These are phyloP conservation scores for Elymnias hypermnestra DNA, from an alignment of 1,140 invertebrate species.

Conservation along the genomic window DNA sequence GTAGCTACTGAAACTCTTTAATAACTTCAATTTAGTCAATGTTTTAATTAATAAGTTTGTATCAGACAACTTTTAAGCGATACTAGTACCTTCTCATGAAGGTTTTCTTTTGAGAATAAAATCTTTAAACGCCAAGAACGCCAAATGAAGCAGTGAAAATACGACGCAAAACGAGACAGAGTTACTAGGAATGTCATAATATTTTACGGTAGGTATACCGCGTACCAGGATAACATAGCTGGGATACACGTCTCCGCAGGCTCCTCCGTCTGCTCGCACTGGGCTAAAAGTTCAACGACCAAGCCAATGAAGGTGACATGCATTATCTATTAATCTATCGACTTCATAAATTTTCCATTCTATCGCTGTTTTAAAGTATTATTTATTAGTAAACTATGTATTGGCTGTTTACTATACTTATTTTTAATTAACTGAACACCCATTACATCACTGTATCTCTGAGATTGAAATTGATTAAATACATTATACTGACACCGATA, in stretches of 20 bases:
- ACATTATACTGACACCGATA: not conserved
- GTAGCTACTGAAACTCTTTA: too few species aligned
- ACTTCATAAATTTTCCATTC: slow-evolving; percentile 16
- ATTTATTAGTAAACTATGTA: slow-evolving; percentile 5
- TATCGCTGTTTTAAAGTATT: slow-evolving; percentile 4
- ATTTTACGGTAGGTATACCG: slow-evolving; percentile 29
- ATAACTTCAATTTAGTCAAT: too few species aligned
- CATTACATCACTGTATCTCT: not conserved
- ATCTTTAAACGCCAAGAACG: too few species aligned
- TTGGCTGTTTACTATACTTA: not conserved
- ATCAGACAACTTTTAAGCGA: too few species aligned
- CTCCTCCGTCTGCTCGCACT: slow-evolving; percentile 40
- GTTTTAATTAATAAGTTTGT: too few species aligned
- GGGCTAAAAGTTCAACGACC: slow-evolving; percentile 57
- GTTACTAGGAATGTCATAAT: slow-evolving; percentile 23
- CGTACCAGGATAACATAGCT: slow-evolving; percentile 30
- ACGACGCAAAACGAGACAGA: too few species aligned
- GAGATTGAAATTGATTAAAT: slow-evolving; percentile 15
- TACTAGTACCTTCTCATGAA: too few species aligned
- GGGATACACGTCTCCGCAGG: slow-evolving; percentile 22
- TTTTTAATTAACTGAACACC: not conserved
- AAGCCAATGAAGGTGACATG: slow-evolving; percentile 25
- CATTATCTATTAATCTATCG: slow-evolving; percentile 28
- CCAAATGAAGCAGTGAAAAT: too few species aligned
- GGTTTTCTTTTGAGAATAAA: too few species aligned